Base-by-base conservation (phyloP, 2,113 vertebrate species). In the Miniopterus natalensis region DNA sequence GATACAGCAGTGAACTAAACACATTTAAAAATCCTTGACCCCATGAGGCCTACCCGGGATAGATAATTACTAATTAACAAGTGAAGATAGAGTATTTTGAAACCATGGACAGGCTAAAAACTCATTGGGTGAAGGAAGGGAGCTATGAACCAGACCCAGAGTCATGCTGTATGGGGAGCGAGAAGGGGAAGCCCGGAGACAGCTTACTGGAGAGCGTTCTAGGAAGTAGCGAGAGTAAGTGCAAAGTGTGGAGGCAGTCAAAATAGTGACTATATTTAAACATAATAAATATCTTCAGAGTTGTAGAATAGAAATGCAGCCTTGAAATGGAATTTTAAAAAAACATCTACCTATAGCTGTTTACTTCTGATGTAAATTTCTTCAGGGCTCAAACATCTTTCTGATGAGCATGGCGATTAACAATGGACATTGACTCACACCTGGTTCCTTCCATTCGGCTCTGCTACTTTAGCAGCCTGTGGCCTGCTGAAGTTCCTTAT, bases 321-420 rank as follows among this genome's bases (percentile, higher is more conserved):
- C 29, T 51, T 49, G 57, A 63, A 68, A 42, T 2, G 36, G 42
- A 94, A 78, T 79, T 95, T 86, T 47, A 79, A 57, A 91, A 36
- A 83, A 45, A 83, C 20, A 89, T 83, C 17, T 63, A 36, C 2
- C 31, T 68, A 15, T 18, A 8, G 23, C 9, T 57, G 70, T 49
- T 85, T 83, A 42, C 29, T 78, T 92, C 21, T 47, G 29, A 79
- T 75, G 8, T 47, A 90, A 49, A 66, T 84, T 83, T 90, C 68
- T 59, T 87, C 8, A 87, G 12, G 23, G 31, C 42, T 71, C 55
- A 94, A 74, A 63, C 5, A 65, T 70, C 87, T 80, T 88, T 68
- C 36, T 53, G 31, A 79, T 63, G n/a, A 73, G 6, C 6, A 29
- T 71, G 18, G 18, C 25, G 40, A 65, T 42, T 84, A 12, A 40